These are phyloP conservation scores for Pimephales promelas DNA, from an alignment of 2,113 vertebrate genomes.

Conservation along the genomic window DNA sequence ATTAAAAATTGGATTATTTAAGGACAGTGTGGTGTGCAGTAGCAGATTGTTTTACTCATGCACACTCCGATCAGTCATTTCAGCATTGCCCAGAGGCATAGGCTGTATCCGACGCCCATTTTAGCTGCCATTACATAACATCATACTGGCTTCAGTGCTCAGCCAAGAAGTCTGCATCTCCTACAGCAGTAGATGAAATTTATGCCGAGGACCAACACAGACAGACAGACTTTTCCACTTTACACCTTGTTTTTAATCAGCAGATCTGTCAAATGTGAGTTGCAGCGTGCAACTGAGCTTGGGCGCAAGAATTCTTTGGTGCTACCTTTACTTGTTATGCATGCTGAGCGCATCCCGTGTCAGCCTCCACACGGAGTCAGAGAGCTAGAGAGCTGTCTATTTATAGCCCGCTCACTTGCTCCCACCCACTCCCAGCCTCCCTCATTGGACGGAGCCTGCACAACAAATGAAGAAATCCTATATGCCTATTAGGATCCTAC, in stretches of 20 bases:
- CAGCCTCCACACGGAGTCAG: slow-evolving; percentile 48
- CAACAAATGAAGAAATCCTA: slow-evolving; percentile 61
- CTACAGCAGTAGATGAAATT: not conserved
- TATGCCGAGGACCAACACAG: not conserved
- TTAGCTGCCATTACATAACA: slow-evolving; percentile 52
- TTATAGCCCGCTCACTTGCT: slow-evolving; percentile 58
- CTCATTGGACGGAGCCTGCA: slow-evolving; percentile 49
- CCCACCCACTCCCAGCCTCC: slow-evolving; percentile 34
- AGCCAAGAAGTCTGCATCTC: slow-evolving; percentile 33
- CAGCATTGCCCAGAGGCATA: slow-evolving; percentile 31
- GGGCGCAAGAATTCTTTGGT: slow-evolving; percentile 35
- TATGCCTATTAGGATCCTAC: slow-evolving; percentile 51
- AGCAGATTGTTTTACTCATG: slow-evolving; percentile 17
- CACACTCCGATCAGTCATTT: slow-evolving; percentile 10
- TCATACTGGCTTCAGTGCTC: slow-evolving; percentile 15
- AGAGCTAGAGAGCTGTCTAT: slow-evolving; percentile 59
- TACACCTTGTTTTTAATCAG: not conserved
- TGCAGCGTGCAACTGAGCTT: not conserved
- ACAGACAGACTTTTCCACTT: not conserved
- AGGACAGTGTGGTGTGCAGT: not conserved
- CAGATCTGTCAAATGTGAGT: slow-evolving; percentile 25
- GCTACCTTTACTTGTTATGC: slow-evolving; percentile 62
- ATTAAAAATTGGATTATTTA: not conserved
- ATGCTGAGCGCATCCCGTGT: slow-evolving; percentile 55
- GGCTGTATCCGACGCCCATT: slow-evolving; percentile 43